Evolutionary conservation across 2,797 vertebrate genomes (phyloP).

Genomic region (Chrosomus eos): DNA sequence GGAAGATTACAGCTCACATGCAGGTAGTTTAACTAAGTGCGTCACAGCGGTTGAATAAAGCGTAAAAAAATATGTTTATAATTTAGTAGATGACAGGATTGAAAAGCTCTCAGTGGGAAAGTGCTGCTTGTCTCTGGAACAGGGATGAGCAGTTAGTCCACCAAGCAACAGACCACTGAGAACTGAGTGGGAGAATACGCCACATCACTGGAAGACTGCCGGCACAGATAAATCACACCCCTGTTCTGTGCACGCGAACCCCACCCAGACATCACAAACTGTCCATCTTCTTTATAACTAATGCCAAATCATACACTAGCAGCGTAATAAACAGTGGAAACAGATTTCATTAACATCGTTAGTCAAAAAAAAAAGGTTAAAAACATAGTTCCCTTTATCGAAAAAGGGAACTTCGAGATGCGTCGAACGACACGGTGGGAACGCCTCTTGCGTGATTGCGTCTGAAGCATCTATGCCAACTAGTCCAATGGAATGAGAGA

Average conservation of each 20-base stretch:
- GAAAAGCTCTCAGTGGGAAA: conserved; percentile 56
- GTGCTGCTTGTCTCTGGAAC: conserved; percentile 2
- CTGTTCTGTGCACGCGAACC: neutral
- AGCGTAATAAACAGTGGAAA: neutral
- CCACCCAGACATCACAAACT: conserved; percentile 33
- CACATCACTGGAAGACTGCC: conserved; percentile 38
- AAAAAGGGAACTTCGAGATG: too few species aligned
- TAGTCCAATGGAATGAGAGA: too few species aligned
- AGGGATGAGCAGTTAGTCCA: conserved; percentile 45
- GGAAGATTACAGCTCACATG: conserved; percentile 24
- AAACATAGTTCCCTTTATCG: too few species aligned
- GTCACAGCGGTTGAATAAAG: conserved; percentile 51
- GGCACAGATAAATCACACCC: conserved; percentile 24
- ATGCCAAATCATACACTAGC: conserved; percentile 31
- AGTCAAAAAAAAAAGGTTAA: neutral
- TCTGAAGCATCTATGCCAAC: too few species aligned
- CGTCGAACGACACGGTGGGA: too few species aligned
- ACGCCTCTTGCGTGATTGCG: too few species aligned
- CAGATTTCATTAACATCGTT: neutral
- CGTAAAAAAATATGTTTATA: conserved; percentile 51
- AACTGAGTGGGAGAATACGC: conserved; percentile 38
- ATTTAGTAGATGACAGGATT: conserved; percentile 49
- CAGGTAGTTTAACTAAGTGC: conserved; percentile 47
- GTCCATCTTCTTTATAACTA: conserved; percentile 30
- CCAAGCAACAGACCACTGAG: conserved; percentile 48